A percentile compares a stretch with the other conserved stretches of the same genome.
phyloP scores from a whole-genome alignment of 2,797 vertebrate species.

The Scolopax rusticola region DNA sequence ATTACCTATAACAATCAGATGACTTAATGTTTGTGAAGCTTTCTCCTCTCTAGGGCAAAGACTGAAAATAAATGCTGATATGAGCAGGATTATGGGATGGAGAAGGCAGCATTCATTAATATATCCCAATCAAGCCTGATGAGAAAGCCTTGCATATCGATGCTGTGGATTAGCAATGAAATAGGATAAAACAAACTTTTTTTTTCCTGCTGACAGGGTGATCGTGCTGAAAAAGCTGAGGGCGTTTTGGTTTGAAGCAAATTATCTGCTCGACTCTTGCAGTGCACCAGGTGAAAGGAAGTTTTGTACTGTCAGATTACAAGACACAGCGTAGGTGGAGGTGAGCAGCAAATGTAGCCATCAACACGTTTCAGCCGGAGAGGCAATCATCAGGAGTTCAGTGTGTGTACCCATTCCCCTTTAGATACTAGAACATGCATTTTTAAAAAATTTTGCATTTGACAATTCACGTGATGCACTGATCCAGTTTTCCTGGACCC shows the following conservation, averaged over 20 bases:
- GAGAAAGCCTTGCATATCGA: background rate
- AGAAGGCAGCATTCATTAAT: background rate
- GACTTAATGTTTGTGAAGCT: background rate
- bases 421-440: background rate
- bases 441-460: background rate
- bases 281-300: background rate
- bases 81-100: background rate
- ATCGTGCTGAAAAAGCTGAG: background rate
- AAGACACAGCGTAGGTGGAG: background rate
- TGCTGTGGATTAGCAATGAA: background rate
- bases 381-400: background rate
- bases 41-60: background rate
- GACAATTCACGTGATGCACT: background rate
- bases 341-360: background rate
- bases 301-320: background rate
- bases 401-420: background rate
- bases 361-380: background rate
- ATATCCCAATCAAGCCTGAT: background rate
- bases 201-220: background rate
- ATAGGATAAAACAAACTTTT: background rate
- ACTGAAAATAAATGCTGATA: slow-evolving; percentile 35
- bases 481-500: background rate
- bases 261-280: background rate
- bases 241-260: background rate
- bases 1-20: background rate